A percentile compares a stretch with the other conserved stretches of the same genome.
Conservation (phyloP, 2,113 vertebrate species). For the Otus sunia region DNA sequence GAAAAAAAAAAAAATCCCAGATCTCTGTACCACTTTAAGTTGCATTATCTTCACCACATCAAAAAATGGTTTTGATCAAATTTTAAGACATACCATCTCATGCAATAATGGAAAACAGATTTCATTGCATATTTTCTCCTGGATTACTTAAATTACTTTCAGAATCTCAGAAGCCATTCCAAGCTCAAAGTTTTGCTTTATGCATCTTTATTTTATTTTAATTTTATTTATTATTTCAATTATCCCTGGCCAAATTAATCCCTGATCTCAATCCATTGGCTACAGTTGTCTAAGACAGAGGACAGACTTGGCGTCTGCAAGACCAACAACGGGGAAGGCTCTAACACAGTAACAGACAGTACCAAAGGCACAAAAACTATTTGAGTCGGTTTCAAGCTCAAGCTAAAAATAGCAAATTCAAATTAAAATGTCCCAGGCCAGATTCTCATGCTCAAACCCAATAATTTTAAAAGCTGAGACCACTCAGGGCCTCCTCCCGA, state of each 20-base stretch:
- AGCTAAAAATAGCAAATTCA: constrained; percentile 1
- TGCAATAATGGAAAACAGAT: neutral
- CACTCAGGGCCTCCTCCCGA: neutral
- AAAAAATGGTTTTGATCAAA: neutral
- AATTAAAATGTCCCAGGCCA: neutral
- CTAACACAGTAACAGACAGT: neutral
- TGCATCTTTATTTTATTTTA: neutral
- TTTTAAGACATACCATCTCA: neutral
- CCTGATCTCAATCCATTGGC: neutral
- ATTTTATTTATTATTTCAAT: neutral
- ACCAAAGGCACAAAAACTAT: neutral
- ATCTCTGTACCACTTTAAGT: neutral
- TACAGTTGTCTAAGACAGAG: neutral
- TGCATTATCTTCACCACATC: neutral
- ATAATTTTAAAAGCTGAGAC: neutral
- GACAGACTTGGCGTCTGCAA: neutral
- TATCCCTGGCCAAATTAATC: neutral
- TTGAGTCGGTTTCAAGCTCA: neutral
- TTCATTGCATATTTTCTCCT: neutral
- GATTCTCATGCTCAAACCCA: neutral
- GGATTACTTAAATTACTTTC: neutral
- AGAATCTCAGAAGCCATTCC: constrained; percentile 8
- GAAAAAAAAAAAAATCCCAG: neutral
- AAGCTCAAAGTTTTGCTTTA: neutral
- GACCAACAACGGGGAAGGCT: neutral